Evolutionary conservation across 2,113 vertebrate species (phyloP), one percentile per base, ranked within the genome.

Genomic region (Oostethus manadensis): DNA sequence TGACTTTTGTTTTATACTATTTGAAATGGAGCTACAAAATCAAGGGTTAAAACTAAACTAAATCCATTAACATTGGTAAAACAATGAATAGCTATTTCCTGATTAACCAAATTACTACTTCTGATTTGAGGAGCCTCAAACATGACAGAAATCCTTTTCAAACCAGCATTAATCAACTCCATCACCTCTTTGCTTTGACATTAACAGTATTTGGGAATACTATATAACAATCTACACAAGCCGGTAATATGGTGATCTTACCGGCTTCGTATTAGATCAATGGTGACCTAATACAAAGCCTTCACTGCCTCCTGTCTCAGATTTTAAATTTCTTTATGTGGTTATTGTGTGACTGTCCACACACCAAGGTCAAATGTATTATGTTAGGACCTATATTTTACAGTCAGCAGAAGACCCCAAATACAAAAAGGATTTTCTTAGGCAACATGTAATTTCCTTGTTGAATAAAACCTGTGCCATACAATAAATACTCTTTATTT

Each of bases 101-200:
- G 66, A 14, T 40, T 23, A 60, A 53, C 20, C 38, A 42, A 45
- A 17, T 49, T 44, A 1, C 8, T 18, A 13, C 40, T 51, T 26
- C 56, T 11, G 29, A 56, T 66, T 53, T 49, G n/a, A 51, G 56
- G 17, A 75, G 56, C n/a, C 55, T 73, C 56, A 18, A 58, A 56
- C 10, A 11, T 62, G 35, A 72, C 48, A 43, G 2, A 48, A 43
- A 33, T 29, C 43, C 44, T 47, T 68, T 65, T 55, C 58, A 58
- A 66, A 40, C 44, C 11, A 13, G 21, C 63, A 56, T 70, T 58
- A 61, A 29, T 62, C 51, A 61, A 63, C 11, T 54, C 26, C 40
- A 64, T 47, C 55, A 43, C 56, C 51, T 58, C 58, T 58, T 42
- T 48, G 53, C 29, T 1, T 1, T 56, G 26, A 63, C 63, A 60